Base-by-base conservation (phyloP, 2,797 vertebrate genomes). In the Tokudaia muenninki region DNA sequence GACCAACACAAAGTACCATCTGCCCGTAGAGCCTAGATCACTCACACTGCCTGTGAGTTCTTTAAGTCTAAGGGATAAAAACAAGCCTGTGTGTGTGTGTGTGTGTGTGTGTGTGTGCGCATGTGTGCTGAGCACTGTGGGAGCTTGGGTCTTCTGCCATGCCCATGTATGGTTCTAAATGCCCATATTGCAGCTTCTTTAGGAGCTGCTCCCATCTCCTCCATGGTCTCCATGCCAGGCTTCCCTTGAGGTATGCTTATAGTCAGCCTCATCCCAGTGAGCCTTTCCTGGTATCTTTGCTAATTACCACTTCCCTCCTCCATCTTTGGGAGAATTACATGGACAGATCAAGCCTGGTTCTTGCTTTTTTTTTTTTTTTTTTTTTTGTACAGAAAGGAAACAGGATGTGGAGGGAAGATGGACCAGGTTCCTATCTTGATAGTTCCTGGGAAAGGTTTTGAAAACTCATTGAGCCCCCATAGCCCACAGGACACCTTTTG, bases 121-220 rank as follows among this genome's bases (percentile, higher is more conserved):
- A 19, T 26, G 59, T 10, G 59, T 61, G 10, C 26, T 47, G 52
- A 86, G 72, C n/a, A n/a, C 61, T 0, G 0, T 17, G 41, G 41
- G 72, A 61, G 26, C 67, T n/a, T 9, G 0, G 22, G 50, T 50
- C 22, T 41, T 10, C 63, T n/a, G 6, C 47, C 24, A 7, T 3
- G 55, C 61, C 1, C 0, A 1, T 11, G 29, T 61, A 31, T 4
- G 14, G 6, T 67, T 94, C 47, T 50, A 3, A 3, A 41, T 21
- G 9, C 26, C 37, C 19, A 0, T 11, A 57, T 31, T 50, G 67
- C 50, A 78, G 78, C n/a, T 4, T 63, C 44, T n/a, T 55, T 34
- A 34, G 34, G 52, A 92, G n/a, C 41, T 4, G 4, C 4, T n/a
- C 16, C 17, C 12, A 16, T 52, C 89, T 55, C 77, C 13, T 81